Evolutionary conservation across 2,888 invertebrate species (phyloP), one percentile per base, ranked within the genome.

Genomic region (Athalia circularis): DNA sequence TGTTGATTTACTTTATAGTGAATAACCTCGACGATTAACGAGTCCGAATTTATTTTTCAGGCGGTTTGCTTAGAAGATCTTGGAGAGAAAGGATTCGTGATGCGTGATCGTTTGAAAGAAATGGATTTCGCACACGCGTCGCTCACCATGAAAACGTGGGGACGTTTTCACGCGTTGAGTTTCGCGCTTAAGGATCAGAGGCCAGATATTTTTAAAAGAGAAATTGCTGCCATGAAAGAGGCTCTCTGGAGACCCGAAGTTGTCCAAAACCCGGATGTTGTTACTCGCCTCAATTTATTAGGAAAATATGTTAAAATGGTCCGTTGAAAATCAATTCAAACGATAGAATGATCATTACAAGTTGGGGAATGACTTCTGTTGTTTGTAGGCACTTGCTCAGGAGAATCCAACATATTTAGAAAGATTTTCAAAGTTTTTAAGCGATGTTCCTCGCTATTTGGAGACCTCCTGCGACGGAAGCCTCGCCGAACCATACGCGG

Each of bases 401-500:
- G 82, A 81, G 45, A 80, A 79, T 7, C 62, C 78, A 62, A 78
- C 75, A 72, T 84, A 83, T 76, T 72, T 59, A 13, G 59, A 81
- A 15, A 82, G 81, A 64, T 78, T 83, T 8, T 15, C 80, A 13
- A n/a, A 29, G 13, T 84, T 83, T 65, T 4, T 48, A n/a, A 59
- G 82, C 6, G 70, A 80, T 29, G 11, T 78, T 3, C 7, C 7
- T 3, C 5, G 13, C 4, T 11, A 75, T 3, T 11, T 82, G 43
- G 15, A 15, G 0, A 75, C 79, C 6, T 62, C 64, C 1, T 52
- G 77, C 2, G 54, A 80, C 13, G 83, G 83, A 57, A 52, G 64
- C 29, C 75, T 68, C 5, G 85, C 83, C 0, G 85, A 85, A 78
- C 84, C 85, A 0, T 85, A 83, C 52, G 79, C 84, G 6, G 84